phyloP scores from a whole-genome alignment of 2,888 invertebrate species.

The Melikaiella ostensackeni region DNA sequence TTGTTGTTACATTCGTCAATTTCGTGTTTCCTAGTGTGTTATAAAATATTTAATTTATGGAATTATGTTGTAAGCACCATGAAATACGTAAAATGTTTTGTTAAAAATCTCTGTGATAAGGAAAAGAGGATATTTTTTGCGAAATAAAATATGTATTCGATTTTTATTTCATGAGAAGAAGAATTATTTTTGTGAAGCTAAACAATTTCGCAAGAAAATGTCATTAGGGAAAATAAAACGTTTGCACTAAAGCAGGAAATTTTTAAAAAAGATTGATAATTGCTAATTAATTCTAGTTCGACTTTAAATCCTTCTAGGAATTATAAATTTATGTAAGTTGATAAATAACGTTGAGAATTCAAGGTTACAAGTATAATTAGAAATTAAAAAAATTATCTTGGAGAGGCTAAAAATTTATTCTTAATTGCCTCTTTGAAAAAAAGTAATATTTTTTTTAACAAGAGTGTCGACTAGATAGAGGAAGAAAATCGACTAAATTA shows the following conservation, averaged over 20 bases:
- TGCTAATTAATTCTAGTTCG: background rate
- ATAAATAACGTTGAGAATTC: background rate
- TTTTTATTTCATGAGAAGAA: background rate
- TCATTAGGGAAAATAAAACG: background rate
- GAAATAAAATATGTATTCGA: background rate
- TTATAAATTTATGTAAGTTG: background rate
- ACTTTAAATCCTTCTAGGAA: constrained; percentile 1
- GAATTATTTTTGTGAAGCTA: background rate
- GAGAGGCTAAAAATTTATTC: background rate
- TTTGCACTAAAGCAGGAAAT: background rate
- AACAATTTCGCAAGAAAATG: background rate
- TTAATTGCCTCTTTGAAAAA: too few species aligned
- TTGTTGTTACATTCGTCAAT: background rate
- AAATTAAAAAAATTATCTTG: background rate
- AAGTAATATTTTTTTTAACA: background rate
- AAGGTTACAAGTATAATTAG: background rate
- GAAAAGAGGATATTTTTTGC: background rate
- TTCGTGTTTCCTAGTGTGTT: background rate
- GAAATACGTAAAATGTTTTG: too few species aligned
- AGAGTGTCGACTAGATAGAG: too few species aligned
- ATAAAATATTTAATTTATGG: background rate
- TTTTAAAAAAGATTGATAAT: background rate
- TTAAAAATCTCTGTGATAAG: background rate
- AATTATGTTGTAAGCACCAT: too few species aligned
- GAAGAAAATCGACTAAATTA: background rate